A percentile compares a stretch with the other conserved stretches of the same genome.
phyloP scores from a whole-genome alignment of 2,113 vertebrate species.

The rat (Rattus norvegicus) region DNA sequence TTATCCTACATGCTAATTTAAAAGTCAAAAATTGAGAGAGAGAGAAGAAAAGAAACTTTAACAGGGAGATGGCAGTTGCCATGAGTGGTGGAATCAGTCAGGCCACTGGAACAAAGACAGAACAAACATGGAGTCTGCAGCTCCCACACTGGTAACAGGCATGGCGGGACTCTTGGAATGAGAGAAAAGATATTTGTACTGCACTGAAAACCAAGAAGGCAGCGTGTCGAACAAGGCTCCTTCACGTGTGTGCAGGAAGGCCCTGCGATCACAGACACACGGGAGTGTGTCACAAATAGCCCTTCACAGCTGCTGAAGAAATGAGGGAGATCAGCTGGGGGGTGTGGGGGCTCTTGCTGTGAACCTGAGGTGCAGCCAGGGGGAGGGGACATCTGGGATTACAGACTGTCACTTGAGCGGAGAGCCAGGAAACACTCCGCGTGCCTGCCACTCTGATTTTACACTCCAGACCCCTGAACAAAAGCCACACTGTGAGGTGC shows the following conservation, averaged over 20 bases:
- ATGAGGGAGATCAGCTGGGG: background rate
- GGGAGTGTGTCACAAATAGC: background rate
- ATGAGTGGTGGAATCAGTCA: accelerated
- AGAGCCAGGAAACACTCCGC: constrained; percentile 64
- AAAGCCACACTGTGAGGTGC: constrained; percentile 66
- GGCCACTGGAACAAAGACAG: background rate
- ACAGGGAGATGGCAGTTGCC: background rate
- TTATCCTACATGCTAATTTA: background rate
- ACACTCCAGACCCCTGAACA: constrained; percentile 55
- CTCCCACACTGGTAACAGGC: accelerated
- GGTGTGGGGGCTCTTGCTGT: background rate
- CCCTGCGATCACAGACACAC: background rate
- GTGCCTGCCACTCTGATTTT: constrained; percentile 51
- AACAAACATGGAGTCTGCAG: background rate
- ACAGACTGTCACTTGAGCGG: constrained; percentile 44
- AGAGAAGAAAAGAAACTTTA: background rate
- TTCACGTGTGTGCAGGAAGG: background rate
- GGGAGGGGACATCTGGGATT: constrained; percentile 44
- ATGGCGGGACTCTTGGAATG: background rate
- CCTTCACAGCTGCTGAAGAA: background rate
- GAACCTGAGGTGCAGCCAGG: background rate
- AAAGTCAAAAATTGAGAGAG: background rate
- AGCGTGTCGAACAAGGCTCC: background rate
- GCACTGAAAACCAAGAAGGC: background rate
- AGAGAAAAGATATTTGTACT: background rate